Conservation (phyloP, 1,140 invertebrate genomes). For the Fopius arisanus region DNA sequence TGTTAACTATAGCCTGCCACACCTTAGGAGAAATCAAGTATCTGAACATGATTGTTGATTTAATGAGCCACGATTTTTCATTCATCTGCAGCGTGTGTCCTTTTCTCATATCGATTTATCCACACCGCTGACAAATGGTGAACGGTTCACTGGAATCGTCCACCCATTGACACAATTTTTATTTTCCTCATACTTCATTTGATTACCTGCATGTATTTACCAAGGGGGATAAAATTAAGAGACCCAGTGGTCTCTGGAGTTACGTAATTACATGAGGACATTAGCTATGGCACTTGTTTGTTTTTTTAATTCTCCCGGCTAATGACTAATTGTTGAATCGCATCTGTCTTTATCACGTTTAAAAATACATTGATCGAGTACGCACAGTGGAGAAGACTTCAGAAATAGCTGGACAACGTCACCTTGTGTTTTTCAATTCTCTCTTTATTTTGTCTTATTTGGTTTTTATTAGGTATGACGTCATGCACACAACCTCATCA, state of each 20-base stretch:
- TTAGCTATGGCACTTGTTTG: no score
- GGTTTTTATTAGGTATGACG: constrained; percentile 31
- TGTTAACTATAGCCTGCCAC: constrained; percentile 1
- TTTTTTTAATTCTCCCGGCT: no score
- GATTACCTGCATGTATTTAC: no score
- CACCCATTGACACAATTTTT: constrained; percentile 3
- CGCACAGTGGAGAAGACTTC: no score
- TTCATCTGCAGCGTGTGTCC: not conserved
- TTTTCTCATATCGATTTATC: not conserved
- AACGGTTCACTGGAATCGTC: not conserved
- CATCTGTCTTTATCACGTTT: no score
- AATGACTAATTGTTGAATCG: no score
- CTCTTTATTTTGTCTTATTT: constrained; percentile 2
- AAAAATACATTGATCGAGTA: no score
- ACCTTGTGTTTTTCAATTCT: not conserved
- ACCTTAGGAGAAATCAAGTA: not conserved
- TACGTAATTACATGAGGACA: no score
- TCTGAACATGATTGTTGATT: not conserved
- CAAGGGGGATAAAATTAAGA: no score
- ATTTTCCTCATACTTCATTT: no score
- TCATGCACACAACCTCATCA: constrained; percentile 8
- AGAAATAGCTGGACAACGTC: not conserved
- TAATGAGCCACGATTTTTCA: not conserved
- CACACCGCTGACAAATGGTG: not conserved
- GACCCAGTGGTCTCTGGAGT: no score